These are phyloP conservation scores for Zelostemma sp. DNA, from an alignment of 1,140 invertebrate genomes.

Conservation along the genomic window DNA sequence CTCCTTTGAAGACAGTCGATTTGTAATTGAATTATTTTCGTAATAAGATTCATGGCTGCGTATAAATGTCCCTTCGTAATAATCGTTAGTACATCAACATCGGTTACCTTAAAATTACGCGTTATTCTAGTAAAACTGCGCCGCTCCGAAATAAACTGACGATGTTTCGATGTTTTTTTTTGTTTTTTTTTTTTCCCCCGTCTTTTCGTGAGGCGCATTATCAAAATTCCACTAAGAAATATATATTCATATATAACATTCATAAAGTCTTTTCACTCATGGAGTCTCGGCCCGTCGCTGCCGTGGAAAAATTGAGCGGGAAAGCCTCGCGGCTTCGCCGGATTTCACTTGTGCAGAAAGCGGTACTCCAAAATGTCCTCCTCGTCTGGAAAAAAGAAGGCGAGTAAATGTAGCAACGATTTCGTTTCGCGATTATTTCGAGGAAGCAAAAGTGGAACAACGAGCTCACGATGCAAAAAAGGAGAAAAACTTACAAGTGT, in stretches of 20 bases:
- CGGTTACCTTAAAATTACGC: slow-evolving; percentile 51
- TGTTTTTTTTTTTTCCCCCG: not conserved
- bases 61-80: slow-evolving; percentile 36
- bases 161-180: slow-evolving; percentile 38
- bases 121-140: slow-evolving; percentile 46
- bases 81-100: slow-evolving; percentile 55
- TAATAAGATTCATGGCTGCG: slow-evolving; percentile 32
- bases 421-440: slow-evolving; percentile 2
- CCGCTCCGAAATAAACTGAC: slow-evolving; percentile 44
- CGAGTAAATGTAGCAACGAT: slow-evolving; percentile 11
- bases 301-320: slow-evolving; percentile 23
- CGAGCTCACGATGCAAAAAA: slow-evolving; percentile 34
- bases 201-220: slow-evolving; percentile 54
- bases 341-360: slow-evolving; percentile 63
- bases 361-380: slow-evolving; percentile 66
- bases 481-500: slow-evolving; percentile 55
- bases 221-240: slow-evolving; percentile 66
- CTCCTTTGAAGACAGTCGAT: slow-evolving; percentile 43
- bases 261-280: slow-evolving; percentile 50
- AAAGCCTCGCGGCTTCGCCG: slow-evolving; percentile 42
- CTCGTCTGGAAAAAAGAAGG: slow-evolving; percentile 51
- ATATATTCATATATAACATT: slow-evolving; percentile 58
- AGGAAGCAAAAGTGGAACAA: slow-evolving; percentile 16
- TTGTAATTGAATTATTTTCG: slow-evolving; percentile 36
- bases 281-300: slow-evolving; percentile 45